Evolutionary conservation across 2,797 vertebrate species (phyloP).

Genomic region (Mormyrus proboscirostris): DNA sequence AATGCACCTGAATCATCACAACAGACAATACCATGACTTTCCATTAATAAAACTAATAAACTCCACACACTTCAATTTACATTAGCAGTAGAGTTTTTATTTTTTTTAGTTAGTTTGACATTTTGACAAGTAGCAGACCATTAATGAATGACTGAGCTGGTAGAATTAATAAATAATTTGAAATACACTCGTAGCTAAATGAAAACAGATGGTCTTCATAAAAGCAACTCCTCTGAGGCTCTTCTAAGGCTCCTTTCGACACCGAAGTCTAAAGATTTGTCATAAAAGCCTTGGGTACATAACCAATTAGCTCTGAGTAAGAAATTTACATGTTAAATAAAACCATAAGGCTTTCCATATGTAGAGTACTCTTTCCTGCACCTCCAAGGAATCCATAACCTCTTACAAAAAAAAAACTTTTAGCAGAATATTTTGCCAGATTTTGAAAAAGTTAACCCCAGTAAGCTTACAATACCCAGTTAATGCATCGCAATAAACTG

Average conservation of each 20-base stretch:
- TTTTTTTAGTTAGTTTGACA: conserved; percentile 11
- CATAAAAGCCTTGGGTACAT: background rate
- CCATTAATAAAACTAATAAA: background rate
- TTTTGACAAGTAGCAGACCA: conserved; percentile 17
- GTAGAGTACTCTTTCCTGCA: background rate
- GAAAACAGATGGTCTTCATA: conserved; percentile 7
- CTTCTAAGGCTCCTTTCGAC: background rate
- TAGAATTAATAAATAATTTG: conserved; percentile 23
- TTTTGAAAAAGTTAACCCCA: background rate
- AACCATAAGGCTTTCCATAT: conserved; percentile 14
- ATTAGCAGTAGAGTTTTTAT: conserved; percentile 10
- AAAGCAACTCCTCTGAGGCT: background rate
- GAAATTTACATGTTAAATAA: conserved; percentile 11
- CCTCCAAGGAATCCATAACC: background rate
- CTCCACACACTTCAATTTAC: background rate
- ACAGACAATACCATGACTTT: background rate
- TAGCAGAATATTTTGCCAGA: conserved; percentile 5
- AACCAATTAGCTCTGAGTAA: conserved; percentile 7
- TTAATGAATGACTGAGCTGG: conserved; percentile 16
- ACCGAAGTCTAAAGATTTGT: background rate
- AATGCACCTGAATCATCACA: background rate
- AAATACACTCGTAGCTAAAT: background rate
- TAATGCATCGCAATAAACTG: background rate
- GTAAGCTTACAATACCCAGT: conserved; percentile 6
- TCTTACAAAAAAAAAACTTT: background rate